A percentile compares a stretch with the other conserved stretches of the same genome.
phyloP scores from a whole-genome alignment of 2,797 vertebrate species.

The Rhinogobio ventralis region DNA sequence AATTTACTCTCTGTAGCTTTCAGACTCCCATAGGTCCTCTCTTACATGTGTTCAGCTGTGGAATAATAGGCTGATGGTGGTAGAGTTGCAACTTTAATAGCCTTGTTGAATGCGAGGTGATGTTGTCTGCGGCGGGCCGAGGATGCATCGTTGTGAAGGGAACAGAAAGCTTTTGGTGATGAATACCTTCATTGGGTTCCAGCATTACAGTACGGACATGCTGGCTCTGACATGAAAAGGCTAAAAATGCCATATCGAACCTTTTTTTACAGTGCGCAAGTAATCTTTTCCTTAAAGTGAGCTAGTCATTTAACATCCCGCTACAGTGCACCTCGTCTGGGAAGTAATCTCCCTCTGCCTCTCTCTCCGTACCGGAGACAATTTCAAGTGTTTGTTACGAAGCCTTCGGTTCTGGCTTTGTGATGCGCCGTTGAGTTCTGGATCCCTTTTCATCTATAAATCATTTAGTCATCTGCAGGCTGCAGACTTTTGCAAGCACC shows the following conservation, averaged over 20 bases:
- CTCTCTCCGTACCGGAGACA: not conserved
- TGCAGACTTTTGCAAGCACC: constrained; percentile 60
- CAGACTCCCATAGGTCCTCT: constrained; percentile 42
- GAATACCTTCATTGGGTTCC: constrained; percentile 9
- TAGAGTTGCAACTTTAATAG: constrained; percentile 47
- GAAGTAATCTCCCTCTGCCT: constrained; percentile 15
- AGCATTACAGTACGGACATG: not conserved
- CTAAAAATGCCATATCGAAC: constrained; percentile 35
- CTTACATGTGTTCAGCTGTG: constrained; percentile 17
- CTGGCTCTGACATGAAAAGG: constrained; percentile 4
- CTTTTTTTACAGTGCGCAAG: constrained; percentile 20
- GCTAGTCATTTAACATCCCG: constrained; percentile 41
- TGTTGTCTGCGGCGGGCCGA: not conserved
- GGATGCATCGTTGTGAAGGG: constrained; percentile 1
- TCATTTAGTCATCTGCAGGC: constrained; percentile 72
- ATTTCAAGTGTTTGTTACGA: constrained; percentile 38
- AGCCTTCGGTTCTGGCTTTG: constrained; percentile 26
- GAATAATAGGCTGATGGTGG: constrained; percentile 45
- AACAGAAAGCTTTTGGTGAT: constrained; percentile 19
- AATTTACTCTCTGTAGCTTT: constrained; percentile 64
- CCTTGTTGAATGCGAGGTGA: constrained; percentile 35
- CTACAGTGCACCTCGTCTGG: constrained; percentile 28
- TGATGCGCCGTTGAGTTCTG: constrained; percentile 57
- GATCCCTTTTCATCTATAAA: constrained; percentile 77
- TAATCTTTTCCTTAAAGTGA: constrained; percentile 37